phyloP scores from a whole-genome alignment of 2,888 invertebrate species.

The Penaeus monodon region DNA sequence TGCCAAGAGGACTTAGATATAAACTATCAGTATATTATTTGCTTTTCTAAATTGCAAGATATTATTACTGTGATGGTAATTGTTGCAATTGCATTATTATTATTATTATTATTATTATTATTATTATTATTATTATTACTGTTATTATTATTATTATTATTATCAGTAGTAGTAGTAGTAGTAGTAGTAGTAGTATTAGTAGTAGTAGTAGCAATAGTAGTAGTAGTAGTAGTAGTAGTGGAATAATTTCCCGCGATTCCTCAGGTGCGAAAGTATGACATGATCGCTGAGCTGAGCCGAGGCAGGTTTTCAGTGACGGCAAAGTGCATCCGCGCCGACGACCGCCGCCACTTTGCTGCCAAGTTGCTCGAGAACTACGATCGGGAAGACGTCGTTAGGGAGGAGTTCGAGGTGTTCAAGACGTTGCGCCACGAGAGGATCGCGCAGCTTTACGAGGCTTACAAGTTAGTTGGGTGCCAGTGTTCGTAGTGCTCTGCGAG shows the following conservation, averaged over 20 bases:
- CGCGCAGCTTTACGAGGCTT: conserved; percentile 81
- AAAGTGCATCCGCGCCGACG: conserved; percentile 83
- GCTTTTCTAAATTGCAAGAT: too few species aligned
- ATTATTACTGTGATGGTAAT: too few species aligned
- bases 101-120: too few species aligned
- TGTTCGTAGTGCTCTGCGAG: background rate
- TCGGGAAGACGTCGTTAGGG: conserved; percentile 76
- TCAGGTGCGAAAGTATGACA: conserved; percentile 61
- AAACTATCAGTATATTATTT: too few species aligned
- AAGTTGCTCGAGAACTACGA: conserved; percentile 78
- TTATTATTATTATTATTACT: too few species aligned
- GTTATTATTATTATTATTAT: too few species aligned
- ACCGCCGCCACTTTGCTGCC: conserved; percentile 83
- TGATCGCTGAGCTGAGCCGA: conserved; percentile 70
- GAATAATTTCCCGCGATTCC: background rate
- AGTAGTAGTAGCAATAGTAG: too few species aligned
- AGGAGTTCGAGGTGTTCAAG: conserved; percentile 87
- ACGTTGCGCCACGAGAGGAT: conserved; percentile 90
- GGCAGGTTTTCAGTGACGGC: conserved; percentile 89
- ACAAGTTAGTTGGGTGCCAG: conserved; percentile 69
- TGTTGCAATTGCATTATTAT: too few species aligned
- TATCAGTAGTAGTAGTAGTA: too few species aligned
- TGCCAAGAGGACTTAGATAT: too few species aligned
- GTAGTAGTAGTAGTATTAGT: too few species aligned
- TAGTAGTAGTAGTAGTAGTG: too few species aligned